A percentile compares a stretch with the other conserved stretches of the same genome.
phyloP scores from a whole-genome alignment of 92 coral and sea anemone genomes.

The Siderastrea siderea region DNA sequence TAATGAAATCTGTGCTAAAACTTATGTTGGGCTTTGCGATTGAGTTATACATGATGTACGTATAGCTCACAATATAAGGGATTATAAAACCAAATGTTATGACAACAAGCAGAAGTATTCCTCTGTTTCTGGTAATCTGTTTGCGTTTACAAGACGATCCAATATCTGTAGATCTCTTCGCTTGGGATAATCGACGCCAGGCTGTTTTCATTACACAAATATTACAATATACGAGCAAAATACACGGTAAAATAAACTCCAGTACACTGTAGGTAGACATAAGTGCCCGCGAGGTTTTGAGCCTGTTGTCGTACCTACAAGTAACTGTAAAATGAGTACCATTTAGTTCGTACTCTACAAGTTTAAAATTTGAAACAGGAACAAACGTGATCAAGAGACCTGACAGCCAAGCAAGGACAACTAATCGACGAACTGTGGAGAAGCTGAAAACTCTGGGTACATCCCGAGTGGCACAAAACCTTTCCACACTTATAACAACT shows the following conservation, averaged over 20 bases:
- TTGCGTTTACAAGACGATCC: neutral
- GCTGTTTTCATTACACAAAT: neutral
- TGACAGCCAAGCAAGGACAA: neutral
- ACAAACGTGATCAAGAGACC: neutral
- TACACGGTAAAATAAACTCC: neutral
- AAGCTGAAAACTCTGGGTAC: neutral
- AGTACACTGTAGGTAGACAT: neutral
- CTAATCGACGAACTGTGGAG: neutral
- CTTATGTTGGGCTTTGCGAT: neutral
- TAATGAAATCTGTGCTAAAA: neutral
- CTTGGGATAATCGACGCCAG: neutral
- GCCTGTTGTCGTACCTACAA: neutral
- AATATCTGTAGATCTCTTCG: no score
- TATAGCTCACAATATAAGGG: neutral
- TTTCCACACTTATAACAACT: no score
- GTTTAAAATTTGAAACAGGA: neutral
- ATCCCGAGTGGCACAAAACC: neutral
- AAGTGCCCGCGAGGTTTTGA: neutral
- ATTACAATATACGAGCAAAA: neutral
- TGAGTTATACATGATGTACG: neutral
- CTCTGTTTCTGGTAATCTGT: neutral
- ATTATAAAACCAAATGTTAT: conserved; percentile 3
- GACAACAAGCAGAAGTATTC: neutral
- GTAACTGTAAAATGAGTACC: conserved; percentile 1
- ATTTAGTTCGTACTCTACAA: neutral